These are phyloP conservation scores for Halcyon leucocephala DNA, from an alignment of 2,797 vertebrate genomes.

Conservation along the genomic window DNA sequence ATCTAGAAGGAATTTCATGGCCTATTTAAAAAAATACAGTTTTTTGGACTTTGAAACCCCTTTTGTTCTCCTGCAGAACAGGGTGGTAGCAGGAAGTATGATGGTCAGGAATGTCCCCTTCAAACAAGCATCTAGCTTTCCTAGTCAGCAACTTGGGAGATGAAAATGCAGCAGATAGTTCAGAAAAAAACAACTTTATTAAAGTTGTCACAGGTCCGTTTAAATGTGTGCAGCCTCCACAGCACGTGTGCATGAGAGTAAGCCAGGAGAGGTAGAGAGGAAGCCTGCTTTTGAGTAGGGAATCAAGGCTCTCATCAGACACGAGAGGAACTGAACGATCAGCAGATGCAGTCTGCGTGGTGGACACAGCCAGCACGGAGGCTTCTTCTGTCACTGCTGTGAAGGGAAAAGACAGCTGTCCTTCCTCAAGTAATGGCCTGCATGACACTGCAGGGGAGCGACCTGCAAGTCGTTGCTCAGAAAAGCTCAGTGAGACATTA, in stretches of 20 bases:
- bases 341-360: background rate
- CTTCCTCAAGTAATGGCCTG: background rate
- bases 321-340: background rate
- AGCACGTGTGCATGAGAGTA: background rate
- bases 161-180: background rate
- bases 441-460: background rate
- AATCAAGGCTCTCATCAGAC: background rate
- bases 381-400: background rate
- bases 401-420: background rate
- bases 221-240: background rate
- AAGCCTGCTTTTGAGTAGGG: background rate
- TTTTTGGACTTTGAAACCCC: background rate
- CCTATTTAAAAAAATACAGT: background rate
- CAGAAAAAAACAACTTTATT: background rate
- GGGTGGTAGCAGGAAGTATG: background rate
- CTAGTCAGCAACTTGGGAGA: background rate
- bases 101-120: background rate
- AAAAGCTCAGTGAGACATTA: background rate
- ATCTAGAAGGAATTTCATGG: background rate
- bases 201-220: background rate
- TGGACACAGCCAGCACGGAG: background rate
- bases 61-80: background rate
- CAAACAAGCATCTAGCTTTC: background rate
- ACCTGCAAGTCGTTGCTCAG: background rate
- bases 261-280: background rate